phyloP scores from a whole-genome alignment of 2,888 invertebrate genomes.

The Oscheius sp. region DNA sequence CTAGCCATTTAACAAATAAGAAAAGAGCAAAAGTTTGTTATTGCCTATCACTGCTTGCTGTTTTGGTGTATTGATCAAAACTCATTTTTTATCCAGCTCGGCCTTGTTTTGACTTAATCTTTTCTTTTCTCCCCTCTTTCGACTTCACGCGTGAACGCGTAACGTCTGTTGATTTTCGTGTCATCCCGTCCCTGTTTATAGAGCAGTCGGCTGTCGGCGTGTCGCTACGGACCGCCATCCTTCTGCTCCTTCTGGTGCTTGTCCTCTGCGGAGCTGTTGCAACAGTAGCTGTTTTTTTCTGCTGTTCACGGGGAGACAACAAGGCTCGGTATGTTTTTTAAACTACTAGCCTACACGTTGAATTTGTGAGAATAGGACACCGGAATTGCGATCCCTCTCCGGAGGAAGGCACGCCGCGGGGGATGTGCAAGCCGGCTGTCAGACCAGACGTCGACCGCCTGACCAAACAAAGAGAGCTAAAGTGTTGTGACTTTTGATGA shows the following conservation, averaged over 20 bases:
- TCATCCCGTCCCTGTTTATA: constrained; percentile 32
- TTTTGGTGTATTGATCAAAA: too few species aligned
- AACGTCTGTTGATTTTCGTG: constrained; percentile 22
- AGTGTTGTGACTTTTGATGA: background rate
- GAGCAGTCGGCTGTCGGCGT: constrained; percentile 36
- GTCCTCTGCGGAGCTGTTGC: constrained; percentile 42
- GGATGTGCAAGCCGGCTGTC: constrained; percentile 8
- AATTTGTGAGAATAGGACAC: too few species aligned
- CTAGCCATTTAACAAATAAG: too few species aligned
- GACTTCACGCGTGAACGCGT: constrained; percentile 11
- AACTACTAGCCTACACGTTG: too few species aligned
- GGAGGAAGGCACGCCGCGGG: background rate
- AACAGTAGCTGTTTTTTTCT: constrained; percentile 39
- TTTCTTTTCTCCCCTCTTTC: background rate
- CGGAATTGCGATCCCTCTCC: too few species aligned
- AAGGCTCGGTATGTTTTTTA: constrained; percentile 50
- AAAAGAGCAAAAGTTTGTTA: too few species aligned
- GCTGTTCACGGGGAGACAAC: constrained; percentile 42
- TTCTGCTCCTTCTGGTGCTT: constrained; percentile 36
- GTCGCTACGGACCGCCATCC: constrained; percentile 31
- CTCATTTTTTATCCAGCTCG: background rate
- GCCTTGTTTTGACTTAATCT: background rate
- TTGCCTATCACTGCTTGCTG: too few species aligned
- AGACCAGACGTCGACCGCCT: background rate
- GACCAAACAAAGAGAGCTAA: constrained; percentile 14